Percentiles rank a stretch among this genome's conserved stretches.
Conservation (phyloP, 1,140 invertebrate species). For the Hyphantria cunea region DNA sequence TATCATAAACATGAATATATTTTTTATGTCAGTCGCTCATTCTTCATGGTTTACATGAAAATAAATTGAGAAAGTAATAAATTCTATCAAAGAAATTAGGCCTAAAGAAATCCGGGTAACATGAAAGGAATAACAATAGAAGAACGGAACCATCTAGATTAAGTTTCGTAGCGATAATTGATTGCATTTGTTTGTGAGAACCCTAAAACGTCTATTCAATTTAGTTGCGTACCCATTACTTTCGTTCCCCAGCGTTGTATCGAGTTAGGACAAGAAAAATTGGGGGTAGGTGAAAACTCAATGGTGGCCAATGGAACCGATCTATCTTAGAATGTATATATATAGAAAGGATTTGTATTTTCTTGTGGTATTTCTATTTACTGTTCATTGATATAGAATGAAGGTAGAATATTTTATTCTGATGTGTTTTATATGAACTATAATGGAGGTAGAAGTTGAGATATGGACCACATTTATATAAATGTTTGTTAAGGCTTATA, state of each 20-base stretch:
- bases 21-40: too few relatives aligned
- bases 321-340: background rate
- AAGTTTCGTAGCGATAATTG: constrained; percentile 16
- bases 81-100: constrained; percentile 9
- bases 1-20: too few relatives aligned
- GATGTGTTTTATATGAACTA: too few relatives aligned
- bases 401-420: background rate
- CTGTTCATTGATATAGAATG: background rate
- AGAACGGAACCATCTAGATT: constrained; percentile 14
- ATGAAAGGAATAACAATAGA: constrained; percentile 2
- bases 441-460: too few relatives aligned
- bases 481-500: too few relatives aligned
- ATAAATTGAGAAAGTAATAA: background rate
- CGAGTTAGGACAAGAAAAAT: constrained; percentile 10
- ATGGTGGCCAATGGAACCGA: background rate
- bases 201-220: constrained; percentile 29
- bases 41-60: too few relatives aligned
- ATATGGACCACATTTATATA: too few relatives aligned
- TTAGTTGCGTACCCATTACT: constrained; percentile 23
- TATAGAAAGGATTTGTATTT: constrained; percentile 2
- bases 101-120: constrained; percentile 16
- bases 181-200: constrained; percentile 27
- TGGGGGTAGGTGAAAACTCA: constrained; percentile 6
- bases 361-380: background rate
- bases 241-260: constrained; percentile 7